Conservation (phyloP, 2,113 vertebrate genomes). For the Vidua macroura region DNA sequence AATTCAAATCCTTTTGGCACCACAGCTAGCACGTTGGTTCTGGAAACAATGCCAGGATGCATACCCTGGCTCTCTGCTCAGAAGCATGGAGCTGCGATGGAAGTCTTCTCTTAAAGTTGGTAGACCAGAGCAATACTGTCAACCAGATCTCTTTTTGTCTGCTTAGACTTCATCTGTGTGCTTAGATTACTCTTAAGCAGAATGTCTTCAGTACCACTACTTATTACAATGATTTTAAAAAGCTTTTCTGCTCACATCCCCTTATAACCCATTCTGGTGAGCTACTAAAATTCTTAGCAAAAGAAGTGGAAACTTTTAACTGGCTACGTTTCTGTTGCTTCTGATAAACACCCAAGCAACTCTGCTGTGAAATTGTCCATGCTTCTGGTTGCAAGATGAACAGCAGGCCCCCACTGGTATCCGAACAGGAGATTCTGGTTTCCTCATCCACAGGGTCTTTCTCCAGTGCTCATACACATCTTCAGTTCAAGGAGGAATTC, state of each 20-base stretch:
- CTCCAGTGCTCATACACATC: not conserved
- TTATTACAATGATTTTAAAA: not conserved
- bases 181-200: not conserved
- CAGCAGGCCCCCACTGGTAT: not conserved
- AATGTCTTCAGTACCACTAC: not conserved
- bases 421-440: not conserved
- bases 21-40: not conserved
- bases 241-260: not conserved
- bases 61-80: fast-evolving
- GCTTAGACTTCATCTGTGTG: not conserved
- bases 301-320: not conserved
- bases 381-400: not conserved
- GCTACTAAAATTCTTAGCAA: not conserved
- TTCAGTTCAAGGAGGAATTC: not conserved
- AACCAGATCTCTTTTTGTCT: not conserved
- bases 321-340: not conserved
- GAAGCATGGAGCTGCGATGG: fast-evolving
- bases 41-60: not conserved
- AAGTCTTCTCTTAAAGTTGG: not conserved
- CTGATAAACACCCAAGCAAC: not conserved
- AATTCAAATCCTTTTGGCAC: not conserved
- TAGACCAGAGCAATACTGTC: not conserved
- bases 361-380: not conserved
- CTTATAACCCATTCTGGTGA: not conserved
- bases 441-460: not conserved